Conservation (phyloP, 2,113 vertebrate species). For the Pontoporia blainvillei region DNA sequence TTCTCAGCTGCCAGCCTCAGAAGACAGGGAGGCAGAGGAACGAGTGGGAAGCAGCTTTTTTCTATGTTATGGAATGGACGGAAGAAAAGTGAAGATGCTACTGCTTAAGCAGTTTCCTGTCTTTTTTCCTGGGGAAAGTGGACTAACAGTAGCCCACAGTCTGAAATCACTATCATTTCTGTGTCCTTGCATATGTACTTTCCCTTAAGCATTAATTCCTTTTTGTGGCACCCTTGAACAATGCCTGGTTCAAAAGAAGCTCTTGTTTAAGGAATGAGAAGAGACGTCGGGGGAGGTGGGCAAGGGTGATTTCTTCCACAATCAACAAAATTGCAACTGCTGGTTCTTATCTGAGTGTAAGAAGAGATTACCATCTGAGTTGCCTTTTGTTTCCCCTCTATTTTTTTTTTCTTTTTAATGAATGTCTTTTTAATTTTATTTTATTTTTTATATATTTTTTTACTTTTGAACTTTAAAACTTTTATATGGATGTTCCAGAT, state of each 20-base stretch:
- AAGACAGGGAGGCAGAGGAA: neutral
- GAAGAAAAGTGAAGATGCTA: neutral
- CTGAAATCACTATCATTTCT: neutral
- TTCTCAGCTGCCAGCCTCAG: neutral
- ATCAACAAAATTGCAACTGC: neutral
- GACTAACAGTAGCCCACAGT: neutral
- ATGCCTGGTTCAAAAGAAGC: neutral
- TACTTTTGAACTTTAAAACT: conserved; percentile 28
- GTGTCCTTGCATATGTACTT: neutral
- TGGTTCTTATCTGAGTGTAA: neutral
- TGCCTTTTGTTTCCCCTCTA: neutral
- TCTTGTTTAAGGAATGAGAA: neutral
- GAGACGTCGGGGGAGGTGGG: neutral
- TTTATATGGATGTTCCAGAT: neutral
- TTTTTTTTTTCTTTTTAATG: neutral
- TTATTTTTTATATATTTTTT: neutral
- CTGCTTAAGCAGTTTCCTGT: neutral
- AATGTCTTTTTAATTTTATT: neutral
- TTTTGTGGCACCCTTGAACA: neutral
- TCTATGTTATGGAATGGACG: neutral
- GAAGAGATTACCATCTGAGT: neutral
- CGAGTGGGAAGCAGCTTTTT: neutral
- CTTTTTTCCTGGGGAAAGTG: neutral
- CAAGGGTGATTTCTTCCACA: neutral
- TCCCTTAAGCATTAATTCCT: neutral